These are phyloP conservation scores for Bombus superbus DNA, from an alignment of 1,140 invertebrate genomes.

Conservation along the genomic window DNA sequence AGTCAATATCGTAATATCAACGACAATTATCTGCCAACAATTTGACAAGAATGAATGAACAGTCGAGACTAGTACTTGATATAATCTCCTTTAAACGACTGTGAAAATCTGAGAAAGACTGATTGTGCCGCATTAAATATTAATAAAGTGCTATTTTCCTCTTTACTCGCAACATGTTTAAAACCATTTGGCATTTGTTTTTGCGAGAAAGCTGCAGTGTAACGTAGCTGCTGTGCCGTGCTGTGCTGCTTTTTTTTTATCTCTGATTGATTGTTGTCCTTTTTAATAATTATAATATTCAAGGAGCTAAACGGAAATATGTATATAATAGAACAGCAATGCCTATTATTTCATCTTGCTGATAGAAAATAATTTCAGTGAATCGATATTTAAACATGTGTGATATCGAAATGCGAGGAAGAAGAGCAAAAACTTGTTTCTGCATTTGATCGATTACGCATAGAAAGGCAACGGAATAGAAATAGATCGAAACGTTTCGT, in stretches of 20 bases:
- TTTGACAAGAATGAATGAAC: constrained; percentile 58
- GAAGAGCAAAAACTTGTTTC: neutral
- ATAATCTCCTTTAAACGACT: neutral
- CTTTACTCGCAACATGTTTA: neutral
- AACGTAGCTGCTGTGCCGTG: neutral
- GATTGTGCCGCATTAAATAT: neutral
- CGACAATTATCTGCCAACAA: constrained; percentile 57
- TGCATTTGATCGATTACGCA: neutral
- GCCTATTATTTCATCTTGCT: neutral
- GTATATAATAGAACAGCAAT: neutral
- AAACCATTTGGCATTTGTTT: neutral
- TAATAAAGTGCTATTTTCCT: neutral
- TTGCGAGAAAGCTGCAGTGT: neutral
- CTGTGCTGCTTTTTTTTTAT: neutral
- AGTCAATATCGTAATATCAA: constrained; percentile 43
- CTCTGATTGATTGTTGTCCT: neutral
- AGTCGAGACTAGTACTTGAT: neutral
- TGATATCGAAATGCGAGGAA: neutral
- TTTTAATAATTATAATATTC: neutral
- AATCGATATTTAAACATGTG: neutral
- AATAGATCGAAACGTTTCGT: neutral
- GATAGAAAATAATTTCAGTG: neutral
- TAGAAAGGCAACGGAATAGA: neutral
- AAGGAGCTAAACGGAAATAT: neutral
- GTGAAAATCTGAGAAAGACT: neutral